These are phyloP conservation scores for Epicauta chinensis DNA, from an alignment of 1,140 invertebrate species.

Conservation along the genomic window DNA sequence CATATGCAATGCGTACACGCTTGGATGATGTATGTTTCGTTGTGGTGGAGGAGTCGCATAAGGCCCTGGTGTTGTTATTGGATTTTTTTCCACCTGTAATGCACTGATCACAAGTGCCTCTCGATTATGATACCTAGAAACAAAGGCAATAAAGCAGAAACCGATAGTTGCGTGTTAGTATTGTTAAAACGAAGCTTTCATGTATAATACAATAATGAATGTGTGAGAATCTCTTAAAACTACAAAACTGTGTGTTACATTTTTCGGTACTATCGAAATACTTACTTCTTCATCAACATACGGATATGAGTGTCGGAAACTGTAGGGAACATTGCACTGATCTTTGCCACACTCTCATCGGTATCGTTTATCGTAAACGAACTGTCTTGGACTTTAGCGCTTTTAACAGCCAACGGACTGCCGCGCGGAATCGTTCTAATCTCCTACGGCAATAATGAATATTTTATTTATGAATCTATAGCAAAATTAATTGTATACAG, in stretches of 20 bases:
- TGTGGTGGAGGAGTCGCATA: constrained; percentile 57
- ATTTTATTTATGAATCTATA: too few relatives aligned
- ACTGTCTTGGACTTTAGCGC: constrained; percentile 59
- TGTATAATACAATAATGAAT: too few relatives aligned
- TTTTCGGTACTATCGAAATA: constrained; percentile 2
- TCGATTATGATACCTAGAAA: constrained; percentile 77
- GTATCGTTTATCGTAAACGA: constrained; percentile 54
- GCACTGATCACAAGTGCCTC: constrained; percentile 90
- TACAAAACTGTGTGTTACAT: too few relatives aligned
- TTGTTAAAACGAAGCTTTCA: neutral
- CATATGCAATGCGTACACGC: constrained; percentile 30
- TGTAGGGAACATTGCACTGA: constrained; percentile 86
- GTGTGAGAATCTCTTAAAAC: too few relatives aligned
- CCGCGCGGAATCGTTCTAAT: constrained; percentile 33
- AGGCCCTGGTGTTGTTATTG: constrained; percentile 78
- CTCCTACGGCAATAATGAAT: too few relatives aligned
- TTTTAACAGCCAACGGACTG: constrained; percentile 42
- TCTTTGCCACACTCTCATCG: constrained; percentile 70
- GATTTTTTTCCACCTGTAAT: constrained; percentile 87
- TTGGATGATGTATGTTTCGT: constrained; percentile 45
- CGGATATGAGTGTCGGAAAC: constrained; percentile 83
- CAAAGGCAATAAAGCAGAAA: constrained; percentile 20
- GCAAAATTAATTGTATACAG: too few relatives aligned
- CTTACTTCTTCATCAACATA: constrained; percentile 82
- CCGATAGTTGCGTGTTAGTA: constrained; percentile 18